These are phyloP conservation scores for Oxyteleia sp. DNA, from an alignment of 2,888 invertebrate species.

Conservation along the genomic window DNA sequence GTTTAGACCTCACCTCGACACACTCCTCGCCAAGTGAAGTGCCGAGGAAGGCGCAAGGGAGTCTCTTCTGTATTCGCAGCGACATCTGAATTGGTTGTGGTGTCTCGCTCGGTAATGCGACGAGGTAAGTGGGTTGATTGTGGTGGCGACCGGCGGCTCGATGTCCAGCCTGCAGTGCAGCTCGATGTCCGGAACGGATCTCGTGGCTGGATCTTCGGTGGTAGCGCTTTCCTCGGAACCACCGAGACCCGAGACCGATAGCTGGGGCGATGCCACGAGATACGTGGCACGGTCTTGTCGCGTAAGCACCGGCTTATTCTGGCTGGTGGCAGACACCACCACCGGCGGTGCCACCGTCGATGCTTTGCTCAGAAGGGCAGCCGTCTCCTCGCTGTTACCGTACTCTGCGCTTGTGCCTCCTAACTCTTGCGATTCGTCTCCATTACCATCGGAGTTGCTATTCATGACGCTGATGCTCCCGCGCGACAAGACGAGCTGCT, in stretches of 20 bases:
- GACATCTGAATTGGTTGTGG: slow-evolving; percentile 88
- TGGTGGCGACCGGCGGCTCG: slow-evolving; percentile 82
- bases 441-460: slow-evolving; percentile 82
- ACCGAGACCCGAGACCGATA: slow-evolving; percentile 91
- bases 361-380: slow-evolving; percentile 92
- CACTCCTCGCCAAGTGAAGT: slow-evolving; percentile 93
- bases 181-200: slow-evolving; percentile 94
- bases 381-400: slow-evolving; percentile 94
- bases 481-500: slow-evolving; percentile 72
- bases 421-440: slow-evolving; percentile 76
- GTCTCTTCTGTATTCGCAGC: slow-evolving; percentile 92
- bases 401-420: slow-evolving; percentile 84
- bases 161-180: slow-evolving; percentile 91
- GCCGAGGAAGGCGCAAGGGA: slow-evolving; percentile 94
- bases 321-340: slow-evolving; percentile 81
- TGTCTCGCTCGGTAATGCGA: slow-evolving; percentile 78
- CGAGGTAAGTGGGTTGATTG: slow-evolving; percentile 71
- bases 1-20: slow-evolving; percentile 89
- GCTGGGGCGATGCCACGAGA: slow-evolving; percentile 91
- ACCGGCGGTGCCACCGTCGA: slow-evolving; percentile 88
- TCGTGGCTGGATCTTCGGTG: slow-evolving; percentile 91
- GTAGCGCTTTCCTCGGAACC: slow-evolving; percentile 94
- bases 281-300: slow-evolving; percentile 95
- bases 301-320: slow-evolving; percentile 93
- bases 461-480: slow-evolving; percentile 81